Evolutionary conservation across 2,888 invertebrate species (phyloP).

Genomic region (Mesochorus sp.): DNA sequence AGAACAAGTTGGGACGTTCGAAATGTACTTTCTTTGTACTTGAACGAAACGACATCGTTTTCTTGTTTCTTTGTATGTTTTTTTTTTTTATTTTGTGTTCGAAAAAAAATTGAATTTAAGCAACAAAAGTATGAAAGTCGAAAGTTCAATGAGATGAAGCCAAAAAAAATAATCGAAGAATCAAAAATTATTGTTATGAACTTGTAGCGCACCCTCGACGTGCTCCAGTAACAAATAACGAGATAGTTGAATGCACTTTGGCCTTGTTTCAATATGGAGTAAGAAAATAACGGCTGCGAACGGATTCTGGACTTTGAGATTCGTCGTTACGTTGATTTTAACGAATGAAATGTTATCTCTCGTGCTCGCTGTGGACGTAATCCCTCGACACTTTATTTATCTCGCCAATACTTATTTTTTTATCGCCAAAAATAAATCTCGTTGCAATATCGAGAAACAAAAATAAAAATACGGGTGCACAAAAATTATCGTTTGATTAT

Average conservation of each 20-base stretch:
- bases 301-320: background rate
- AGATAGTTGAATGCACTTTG: conserved; percentile 12
- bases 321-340: background rate
- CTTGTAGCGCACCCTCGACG: background rate
- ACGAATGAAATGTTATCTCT: too few species aligned
- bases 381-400: too few species aligned
- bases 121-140: too few species aligned
- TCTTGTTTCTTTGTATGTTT: background rate
- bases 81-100: too few species aligned
- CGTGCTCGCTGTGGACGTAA: too few species aligned
- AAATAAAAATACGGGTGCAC: too few species aligned
- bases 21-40: background rate
- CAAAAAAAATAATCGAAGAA: background rate
- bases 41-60: background rate
- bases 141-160: too few species aligned
- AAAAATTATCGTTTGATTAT: too few species aligned
- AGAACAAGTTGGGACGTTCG: background rate
- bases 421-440: background rate
- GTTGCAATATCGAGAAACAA: background rate
- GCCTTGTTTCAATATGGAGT: background rate
- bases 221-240: background rate
- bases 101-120: too few species aligned
- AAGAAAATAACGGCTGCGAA: background rate
- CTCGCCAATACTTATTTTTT: background rate
- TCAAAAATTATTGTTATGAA: background rate